Evolutionary conservation across 2,888 invertebrate genomes (phyloP), one percentile per base, ranked within the genome.

Genomic region (Heliconius ismenius): DNA sequence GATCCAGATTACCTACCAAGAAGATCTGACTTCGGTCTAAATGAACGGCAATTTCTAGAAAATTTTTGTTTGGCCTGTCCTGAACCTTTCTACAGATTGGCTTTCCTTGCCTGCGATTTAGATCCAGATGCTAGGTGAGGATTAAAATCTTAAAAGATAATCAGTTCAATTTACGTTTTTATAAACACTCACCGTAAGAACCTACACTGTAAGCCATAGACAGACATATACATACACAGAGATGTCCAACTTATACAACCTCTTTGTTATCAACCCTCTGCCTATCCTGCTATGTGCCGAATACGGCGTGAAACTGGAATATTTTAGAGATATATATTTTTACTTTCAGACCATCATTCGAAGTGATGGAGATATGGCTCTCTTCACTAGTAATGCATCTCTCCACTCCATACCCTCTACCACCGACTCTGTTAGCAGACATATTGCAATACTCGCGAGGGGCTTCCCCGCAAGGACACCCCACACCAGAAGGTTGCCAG

Each of bases 1-100:
- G 99, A 99, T 95, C 99, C 99, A 0, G 99, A 99, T 91, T 97
- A 96, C 88, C 93, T 99, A 81, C 98, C 99, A 4, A 95, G 99
- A 63, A 97, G 98, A 2, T 95, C 96, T 62, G 98, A 99, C 92
- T 99, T 99, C 89, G 98, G 98, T 0, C 94, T 99, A 28, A 98
- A 98, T 92, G 98, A 98, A 87, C 95, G 96, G 78, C 95, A 96
- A 9, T 99, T 98, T 88, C 95, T 96, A 74, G 97, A 98, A 82
- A 97, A 97, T 90, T 98, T 98, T 92, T 98, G 98, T 87, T 81
- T 83, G 68, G 74, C 36, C 72, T 98, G 98, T 86, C 98, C 98
- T 0, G 97, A 98, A 86, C 96, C 97, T 4, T 97, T 98, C 90
- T 98, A 97, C 89, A 96, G 96, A 86, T 95, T 98, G 81, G 98